phyloP scores from a whole-genome alignment of 2,888 invertebrate species.

The Conus canariensis region DNA sequence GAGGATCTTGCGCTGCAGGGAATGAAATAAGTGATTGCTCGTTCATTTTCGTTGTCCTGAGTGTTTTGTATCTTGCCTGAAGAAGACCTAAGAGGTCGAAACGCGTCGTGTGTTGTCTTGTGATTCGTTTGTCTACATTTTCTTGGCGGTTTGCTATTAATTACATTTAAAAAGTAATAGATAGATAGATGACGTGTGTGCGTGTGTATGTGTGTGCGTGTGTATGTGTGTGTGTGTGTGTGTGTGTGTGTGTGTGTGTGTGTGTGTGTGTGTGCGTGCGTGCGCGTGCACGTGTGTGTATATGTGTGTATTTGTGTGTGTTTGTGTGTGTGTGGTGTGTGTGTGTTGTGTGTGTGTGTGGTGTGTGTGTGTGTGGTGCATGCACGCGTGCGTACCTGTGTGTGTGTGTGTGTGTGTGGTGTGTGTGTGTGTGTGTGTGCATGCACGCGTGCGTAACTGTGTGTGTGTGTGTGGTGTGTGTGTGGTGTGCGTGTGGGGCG shows the following conservation, averaged over 20 bases:
- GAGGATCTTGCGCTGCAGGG: no score
- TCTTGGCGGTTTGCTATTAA: no score
- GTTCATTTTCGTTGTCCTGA: no score
- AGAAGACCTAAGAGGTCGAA: no score
- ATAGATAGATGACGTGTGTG: no score
- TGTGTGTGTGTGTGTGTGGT: neutral
- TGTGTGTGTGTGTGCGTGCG: neutral
- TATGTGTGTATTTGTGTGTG: neutral
- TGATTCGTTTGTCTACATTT: no score
- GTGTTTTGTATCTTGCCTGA: no score
- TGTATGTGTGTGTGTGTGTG: neutral
- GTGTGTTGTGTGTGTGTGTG: neutral
- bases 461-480: no score
- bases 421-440: neutral
- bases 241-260: slow-evolving; percentile 7
- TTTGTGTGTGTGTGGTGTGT: neutral
- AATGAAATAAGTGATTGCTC: no score
- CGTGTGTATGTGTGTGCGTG: neutral
- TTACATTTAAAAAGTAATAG: no score
- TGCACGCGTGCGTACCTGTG: neutral
- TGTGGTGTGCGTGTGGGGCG: no score
- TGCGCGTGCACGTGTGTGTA: neutral
- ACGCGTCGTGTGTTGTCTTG: no score
- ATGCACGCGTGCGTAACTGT: neutral
- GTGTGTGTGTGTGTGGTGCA: neutral